Evolutionary conservation across 2,888 invertebrate species (phyloP).

Genomic region (Crematogaster levior): DNA sequence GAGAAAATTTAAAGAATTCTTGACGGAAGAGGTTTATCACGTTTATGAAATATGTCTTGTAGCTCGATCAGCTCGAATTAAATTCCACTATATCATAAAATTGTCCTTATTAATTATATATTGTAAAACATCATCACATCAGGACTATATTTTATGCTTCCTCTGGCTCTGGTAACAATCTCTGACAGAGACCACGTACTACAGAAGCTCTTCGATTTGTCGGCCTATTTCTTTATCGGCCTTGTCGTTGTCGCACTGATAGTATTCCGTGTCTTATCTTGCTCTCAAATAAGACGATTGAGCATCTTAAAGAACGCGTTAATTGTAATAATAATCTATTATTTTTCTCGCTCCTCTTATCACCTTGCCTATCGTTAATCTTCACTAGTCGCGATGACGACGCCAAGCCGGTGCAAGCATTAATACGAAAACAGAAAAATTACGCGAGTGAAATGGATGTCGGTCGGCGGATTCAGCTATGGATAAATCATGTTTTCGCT

Average conservation of each 20-base stretch:
- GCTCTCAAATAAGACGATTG: slow-evolving; percentile 17
- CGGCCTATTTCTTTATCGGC: neutral
- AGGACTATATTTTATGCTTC: slow-evolving; percentile 45
- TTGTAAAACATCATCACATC: slow-evolving; percentile 41
- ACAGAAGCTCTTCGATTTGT: slow-evolving; percentile 22
- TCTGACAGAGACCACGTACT: slow-evolving; percentile 34
- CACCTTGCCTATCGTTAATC: slow-evolving; percentile 66
- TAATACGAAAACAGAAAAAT: slow-evolving; percentile 25
- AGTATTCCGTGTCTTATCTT: neutral
- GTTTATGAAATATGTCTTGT: slow-evolving; percentile 12
- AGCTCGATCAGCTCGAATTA: slow-evolving; percentile 2
- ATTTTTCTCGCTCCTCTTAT: slow-evolving; percentile 22
- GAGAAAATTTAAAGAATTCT: neutral
- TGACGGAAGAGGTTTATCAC: neutral
- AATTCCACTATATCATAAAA: neutral
- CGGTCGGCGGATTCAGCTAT: neutral
- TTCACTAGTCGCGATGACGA: slow-evolving; percentile 56
- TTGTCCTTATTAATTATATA: slow-evolving; percentile 23
- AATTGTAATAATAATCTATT: slow-evolving; percentile 34
- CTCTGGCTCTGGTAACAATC: slow-evolving; percentile 36
- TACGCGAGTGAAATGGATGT: slow-evolving; percentile 1
- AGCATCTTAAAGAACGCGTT: slow-evolving; percentile 34
- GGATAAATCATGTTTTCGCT: neutral
- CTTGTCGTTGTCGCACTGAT: neutral
- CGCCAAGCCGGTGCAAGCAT: slow-evolving; percentile 43